phyloP scores from a whole-genome alignment of 2,888 invertebrate genomes.

The Nezara viridula region DNA sequence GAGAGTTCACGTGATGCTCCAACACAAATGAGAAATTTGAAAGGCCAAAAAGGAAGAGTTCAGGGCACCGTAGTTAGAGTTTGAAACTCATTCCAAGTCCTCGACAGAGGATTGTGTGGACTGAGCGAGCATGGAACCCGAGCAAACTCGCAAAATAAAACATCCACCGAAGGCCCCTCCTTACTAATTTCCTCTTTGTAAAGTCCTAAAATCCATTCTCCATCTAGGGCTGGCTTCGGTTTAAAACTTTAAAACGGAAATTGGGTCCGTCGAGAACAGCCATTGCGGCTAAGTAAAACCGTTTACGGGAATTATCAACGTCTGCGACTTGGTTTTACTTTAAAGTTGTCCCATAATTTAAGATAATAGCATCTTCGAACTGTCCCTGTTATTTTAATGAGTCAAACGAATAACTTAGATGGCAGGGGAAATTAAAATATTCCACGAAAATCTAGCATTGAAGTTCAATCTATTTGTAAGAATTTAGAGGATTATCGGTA shows the following conservation, averaged over 20 bases:
- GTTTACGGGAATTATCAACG: slow-evolving; percentile 11
- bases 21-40: slow-evolving; percentile 1
- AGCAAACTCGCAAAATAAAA: background rate
- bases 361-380: background rate
- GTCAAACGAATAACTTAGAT: no score
- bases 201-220: slow-evolving; percentile 30
- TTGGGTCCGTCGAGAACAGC: background rate
- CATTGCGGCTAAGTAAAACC: background rate
- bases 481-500: no score
- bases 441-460: no score
- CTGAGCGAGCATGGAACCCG: background rate
- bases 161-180: background rate
- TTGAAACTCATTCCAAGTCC: background rate
- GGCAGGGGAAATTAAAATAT: no score
- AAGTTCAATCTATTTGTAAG: no score
- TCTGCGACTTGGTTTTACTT: background rate
- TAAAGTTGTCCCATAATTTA: background rate
- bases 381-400: background rate
- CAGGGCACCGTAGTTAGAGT: background rate
- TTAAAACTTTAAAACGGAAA: slow-evolving; percentile 20
- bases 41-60: background rate
- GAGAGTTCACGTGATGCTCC: background rate
- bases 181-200: slow-evolving; percentile 23
- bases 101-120: background rate
- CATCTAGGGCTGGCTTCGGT: background rate